These are phyloP conservation scores for Bubalus kerabau DNA, from an alignment of 2,113 vertebrate genomes.

Conservation along the genomic window DNA sequence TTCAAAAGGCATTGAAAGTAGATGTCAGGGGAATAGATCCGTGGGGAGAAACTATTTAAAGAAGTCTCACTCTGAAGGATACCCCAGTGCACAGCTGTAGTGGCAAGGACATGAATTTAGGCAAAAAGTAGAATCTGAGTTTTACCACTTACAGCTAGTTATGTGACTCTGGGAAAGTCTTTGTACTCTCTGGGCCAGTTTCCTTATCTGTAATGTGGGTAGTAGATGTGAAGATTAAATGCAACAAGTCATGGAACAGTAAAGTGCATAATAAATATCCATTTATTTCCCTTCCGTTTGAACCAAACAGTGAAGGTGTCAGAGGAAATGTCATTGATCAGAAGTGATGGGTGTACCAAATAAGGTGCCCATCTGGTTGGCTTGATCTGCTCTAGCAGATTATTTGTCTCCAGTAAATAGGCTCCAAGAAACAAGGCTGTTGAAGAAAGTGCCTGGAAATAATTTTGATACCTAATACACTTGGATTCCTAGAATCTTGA, in stretches of 20 bases:
- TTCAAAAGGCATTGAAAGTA: slow-evolving; percentile 1
- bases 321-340: slow-evolving; percentile 17
- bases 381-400: background rate
- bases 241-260: background rate
- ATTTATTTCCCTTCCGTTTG: background rate
- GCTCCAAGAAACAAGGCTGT: background rate
- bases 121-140: background rate
- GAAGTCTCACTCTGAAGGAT: background rate
- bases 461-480: background rate
- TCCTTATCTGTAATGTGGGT: background rate
- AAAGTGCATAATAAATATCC: background rate
- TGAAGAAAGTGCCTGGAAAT: slow-evolving; percentile 14
- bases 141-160: background rate
- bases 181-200: background rate
- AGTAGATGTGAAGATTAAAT: slow-evolving; percentile 10
- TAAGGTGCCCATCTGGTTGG: background rate
- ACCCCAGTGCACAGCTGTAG: background rate
- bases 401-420: background rate
- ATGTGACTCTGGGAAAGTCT: background rate
- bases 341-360: background rate
- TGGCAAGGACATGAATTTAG: background rate
- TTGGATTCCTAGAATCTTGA: slow-evolving; percentile 37
- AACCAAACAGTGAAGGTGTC: background rate
- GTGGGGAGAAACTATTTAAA: background rate
- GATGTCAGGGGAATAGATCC: background rate